Conservation (phyloP, 2,797 vertebrate species). For the Antennarius maculatus region DNA sequence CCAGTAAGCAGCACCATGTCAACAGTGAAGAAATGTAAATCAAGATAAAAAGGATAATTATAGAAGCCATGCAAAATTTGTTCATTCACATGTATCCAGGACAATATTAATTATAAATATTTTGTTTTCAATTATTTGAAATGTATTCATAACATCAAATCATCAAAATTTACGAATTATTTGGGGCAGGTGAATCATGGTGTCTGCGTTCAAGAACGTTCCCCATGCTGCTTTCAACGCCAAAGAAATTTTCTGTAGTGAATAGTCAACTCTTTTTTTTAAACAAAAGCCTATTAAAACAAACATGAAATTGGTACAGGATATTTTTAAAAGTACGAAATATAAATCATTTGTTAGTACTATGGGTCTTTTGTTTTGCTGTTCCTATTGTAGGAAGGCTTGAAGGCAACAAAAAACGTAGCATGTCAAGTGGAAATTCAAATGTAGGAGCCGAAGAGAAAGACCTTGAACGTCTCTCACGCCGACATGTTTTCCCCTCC, state of each 20-base stretch:
- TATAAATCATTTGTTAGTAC: accelerated
- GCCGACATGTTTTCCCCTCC: conserved; percentile 63
- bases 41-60: too few relatives aligned
- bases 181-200: conserved; percentile 7
- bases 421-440: accelerated
- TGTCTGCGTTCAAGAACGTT: conserved; percentile 58
- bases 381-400: neutral
- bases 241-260: neutral
- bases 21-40: conserved; percentile 20
- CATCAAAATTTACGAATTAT: neutral
- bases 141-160: neutral
- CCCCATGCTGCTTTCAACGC: conserved; percentile 33
- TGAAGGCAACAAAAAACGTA: neutral
- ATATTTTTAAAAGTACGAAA: accelerated
- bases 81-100: too few relatives aligned
- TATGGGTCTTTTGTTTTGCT: too few relatives aligned
- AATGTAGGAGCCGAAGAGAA: neutral
- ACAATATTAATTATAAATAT: neutral
- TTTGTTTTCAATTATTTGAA: neutral
- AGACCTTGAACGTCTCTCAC: conserved; percentile 44
- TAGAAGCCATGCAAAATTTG: neutral
- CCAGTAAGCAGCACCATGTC: conserved; percentile 50
- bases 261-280: too few relatives aligned
- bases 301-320: accelerated
- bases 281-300: neutral